Evolutionary conservation across 2,888 invertebrate species (phyloP), one percentile per base, ranked within the genome.

Genomic region (Eupsilia transversa): DNA sequence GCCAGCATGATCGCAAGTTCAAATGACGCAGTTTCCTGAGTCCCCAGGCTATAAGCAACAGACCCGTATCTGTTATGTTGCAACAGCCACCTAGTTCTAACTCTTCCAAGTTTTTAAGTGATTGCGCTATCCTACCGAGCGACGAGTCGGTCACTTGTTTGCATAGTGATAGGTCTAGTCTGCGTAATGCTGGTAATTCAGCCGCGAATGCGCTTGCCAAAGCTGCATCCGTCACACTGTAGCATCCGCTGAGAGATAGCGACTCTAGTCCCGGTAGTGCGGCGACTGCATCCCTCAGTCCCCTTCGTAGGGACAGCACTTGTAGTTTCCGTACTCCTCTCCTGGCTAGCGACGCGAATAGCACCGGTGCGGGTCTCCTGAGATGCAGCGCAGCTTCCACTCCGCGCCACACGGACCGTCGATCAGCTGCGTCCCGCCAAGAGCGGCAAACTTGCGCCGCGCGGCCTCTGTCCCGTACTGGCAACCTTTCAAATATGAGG

Each of bases 101-200:
- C 46, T 98, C 98, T 91, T 99, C 98, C 77, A 99, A 97, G 94
- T 98, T 99, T 94, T 98, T 98, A 66, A 99, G 95, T 89, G 97
- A 97, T 92, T 98, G 98, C 60, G 98, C 98, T 94, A 99, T 99
- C 90, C 98, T 97, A 30, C 98, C 98, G 41, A 99, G 97, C 69
- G 98, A 98, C 43, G 98, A 97, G 94, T 99, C 99, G n/a, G 99
- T 98, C 79, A 99, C 98, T 96, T 99, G 99, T 94, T 99, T 99
- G 96, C 99, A 99, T 76, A 99, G 96, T 63, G 99, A 99, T 71
- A 99, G 97, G 94, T 99, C 98, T 81, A 99, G 97, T 87, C 98
- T 97, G 82, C 97, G 98, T 70, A 99, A 96, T 52, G 98, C 97
- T 69, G 98, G 98, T 83, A 98, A 96, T 86, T 98, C 98, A 17